Conservation (phyloP, 2,888 invertebrate species). For the Endotricha flammealis region DNA sequence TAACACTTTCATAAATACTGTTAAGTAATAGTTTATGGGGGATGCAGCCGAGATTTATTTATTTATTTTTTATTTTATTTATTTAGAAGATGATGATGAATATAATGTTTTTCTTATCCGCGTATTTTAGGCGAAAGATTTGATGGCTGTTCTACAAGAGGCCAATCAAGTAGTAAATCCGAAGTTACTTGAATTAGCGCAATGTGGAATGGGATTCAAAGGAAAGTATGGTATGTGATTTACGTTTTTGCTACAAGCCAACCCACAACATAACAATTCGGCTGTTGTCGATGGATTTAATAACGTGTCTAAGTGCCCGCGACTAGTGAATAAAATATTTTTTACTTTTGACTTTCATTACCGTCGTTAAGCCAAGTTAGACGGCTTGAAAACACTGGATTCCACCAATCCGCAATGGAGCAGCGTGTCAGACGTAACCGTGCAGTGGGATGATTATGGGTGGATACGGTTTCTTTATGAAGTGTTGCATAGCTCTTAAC, state of each 20-base stretch:
- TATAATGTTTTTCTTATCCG: not conserved
- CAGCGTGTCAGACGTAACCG: no score
- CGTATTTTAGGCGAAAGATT: slow-evolving; percentile 83
- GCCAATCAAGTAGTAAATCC: slow-evolving; percentile 97
- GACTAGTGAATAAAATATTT: no score
- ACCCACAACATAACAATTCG: no score
- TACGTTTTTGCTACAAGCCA: no score
- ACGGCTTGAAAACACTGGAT: no score
- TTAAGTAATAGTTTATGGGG: not conserved
- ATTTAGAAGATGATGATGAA: no score
- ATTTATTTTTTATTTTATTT: slow-evolving; percentile 1
- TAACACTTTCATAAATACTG: no score
- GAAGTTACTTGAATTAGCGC: slow-evolving; percentile 87
- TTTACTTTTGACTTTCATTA: not conserved
- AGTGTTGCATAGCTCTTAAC: not conserved
- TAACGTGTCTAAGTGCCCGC: no score
- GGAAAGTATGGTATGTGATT: slow-evolving; percentile 57
- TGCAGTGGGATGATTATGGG: no score
- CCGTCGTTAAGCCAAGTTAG: no score
- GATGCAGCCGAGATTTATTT: not conserved
- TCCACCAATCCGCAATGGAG: no score
- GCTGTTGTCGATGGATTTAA: no score
- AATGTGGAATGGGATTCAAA: slow-evolving; percentile 72
- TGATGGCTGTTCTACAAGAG: slow-evolving; percentile 94
- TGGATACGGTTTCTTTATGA: not conserved